Conservation (phyloP, 1,140 invertebrate genomes). For the Formica selysi region DNA sequence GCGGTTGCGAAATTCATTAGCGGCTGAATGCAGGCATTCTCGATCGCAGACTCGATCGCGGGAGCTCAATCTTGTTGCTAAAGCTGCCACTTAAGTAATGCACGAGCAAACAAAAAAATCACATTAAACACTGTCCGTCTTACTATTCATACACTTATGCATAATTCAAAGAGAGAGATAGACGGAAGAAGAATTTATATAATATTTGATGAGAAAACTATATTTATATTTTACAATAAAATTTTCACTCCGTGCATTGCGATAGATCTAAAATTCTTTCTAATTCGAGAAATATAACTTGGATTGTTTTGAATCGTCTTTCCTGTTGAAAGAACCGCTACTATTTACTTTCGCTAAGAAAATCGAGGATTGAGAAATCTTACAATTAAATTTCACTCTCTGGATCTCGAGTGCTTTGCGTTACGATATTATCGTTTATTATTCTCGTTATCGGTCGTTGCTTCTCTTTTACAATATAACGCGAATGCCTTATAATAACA, state of each 20-base stretch:
- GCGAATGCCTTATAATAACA: constrained; percentile 43
- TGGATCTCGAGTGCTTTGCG: neutral
- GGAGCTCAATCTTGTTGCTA: constrained; percentile 52
- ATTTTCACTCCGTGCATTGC: neutral
- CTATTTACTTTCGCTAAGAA: constrained; percentile 5
- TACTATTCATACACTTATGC: neutral
- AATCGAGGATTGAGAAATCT: constrained; percentile 19
- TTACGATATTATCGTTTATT: constrained; percentile 41
- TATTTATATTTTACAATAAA: neutral
- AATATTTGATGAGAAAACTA: neutral
- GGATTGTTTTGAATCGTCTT: neutral
- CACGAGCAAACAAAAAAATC: constrained; percentile 36
- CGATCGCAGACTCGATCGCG: constrained; percentile 32
- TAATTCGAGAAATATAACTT: neutral
- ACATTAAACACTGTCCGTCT: neutral
- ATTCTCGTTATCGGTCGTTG: constrained; percentile 48
- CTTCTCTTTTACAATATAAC: constrained; percentile 21
- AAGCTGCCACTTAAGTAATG: constrained; percentile 23
- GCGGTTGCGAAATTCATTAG: constrained; percentile 81
- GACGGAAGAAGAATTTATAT: neutral
- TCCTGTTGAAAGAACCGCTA: neutral
- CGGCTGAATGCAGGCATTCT: constrained; percentile 58
- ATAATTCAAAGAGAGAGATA: neutral
- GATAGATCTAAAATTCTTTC: neutral
- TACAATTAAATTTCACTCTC: constrained; percentile 39